These are phyloP conservation scores for Chamaea fasciata DNA, from an alignment of 2,113 vertebrate species.

Conservation along the genomic window DNA sequence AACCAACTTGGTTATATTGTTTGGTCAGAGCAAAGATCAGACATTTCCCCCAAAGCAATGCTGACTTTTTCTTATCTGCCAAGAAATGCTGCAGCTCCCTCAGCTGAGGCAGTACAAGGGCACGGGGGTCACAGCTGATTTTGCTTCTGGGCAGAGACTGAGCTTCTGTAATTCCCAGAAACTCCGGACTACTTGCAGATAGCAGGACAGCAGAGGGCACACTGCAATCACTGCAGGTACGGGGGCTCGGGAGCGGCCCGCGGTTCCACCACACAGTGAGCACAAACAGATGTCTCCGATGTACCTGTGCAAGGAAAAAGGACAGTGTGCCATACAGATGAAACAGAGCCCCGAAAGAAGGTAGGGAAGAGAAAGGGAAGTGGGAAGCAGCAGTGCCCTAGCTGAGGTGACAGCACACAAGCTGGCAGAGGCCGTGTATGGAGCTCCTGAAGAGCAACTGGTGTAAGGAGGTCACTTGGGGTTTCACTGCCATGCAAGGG, in stretches of 20 bases:
- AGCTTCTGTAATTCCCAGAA: neutral
- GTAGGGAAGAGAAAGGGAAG: neutral
- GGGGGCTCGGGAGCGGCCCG: fast-evolving
- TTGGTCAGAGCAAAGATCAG: neutral
- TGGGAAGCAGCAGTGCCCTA: neutral
- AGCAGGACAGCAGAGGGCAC: constrained; percentile 48
- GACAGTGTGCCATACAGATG: neutral
- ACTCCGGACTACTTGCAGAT: fast-evolving
- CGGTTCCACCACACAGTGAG: neutral
- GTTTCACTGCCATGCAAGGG: neutral
- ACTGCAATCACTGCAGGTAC: neutral
- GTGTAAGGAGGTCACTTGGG: neutral
- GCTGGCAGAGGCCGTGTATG: neutral
- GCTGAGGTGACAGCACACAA: neutral
- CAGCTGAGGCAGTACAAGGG: neutral
- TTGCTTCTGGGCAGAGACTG: neutral
- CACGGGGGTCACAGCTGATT: neutral
- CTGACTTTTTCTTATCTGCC: neutral
- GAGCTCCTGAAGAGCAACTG: neutral
- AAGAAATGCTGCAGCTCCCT: neutral
- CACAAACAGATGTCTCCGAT: neutral
- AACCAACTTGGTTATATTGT: neutral
- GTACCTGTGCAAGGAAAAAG: neutral
- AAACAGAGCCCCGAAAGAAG: neutral
- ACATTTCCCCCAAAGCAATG: neutral